A percentile compares a stretch with the other conserved stretches of the same genome.
These are phyloP conservation scores for Parthenolecanium corni DNA, from an alignment of 2,888 invertebrate genomes.

Conservation along the genomic window DNA sequence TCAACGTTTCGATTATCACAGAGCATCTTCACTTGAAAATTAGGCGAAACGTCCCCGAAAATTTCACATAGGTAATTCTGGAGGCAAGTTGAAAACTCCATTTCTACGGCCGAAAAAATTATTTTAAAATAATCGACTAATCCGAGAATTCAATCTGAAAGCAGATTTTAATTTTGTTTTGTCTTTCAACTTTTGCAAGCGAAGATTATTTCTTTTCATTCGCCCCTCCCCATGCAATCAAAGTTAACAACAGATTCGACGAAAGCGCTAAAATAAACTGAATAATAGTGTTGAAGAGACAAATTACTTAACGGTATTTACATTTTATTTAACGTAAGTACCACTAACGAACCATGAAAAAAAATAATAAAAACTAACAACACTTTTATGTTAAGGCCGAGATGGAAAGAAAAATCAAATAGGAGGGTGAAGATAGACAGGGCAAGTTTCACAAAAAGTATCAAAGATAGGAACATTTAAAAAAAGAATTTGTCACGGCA, in stretches of 20 bases:
- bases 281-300: slow-evolving; percentile 18
- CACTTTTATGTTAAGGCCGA: slow-evolving; percentile 3
- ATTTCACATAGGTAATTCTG: too few species aligned
- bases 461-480: slow-evolving; percentile 18
- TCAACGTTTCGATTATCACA: too few species aligned
- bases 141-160: too few species aligned
- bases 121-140: too few species aligned
- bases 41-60: too few species aligned
- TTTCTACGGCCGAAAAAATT: too few species aligned
- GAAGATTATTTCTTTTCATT: neutral
- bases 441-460: neutral
- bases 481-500: too few species aligned
- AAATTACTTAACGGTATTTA: slow-evolving; percentile 25
- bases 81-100: too few species aligned
- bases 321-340: slow-evolving; percentile 5
- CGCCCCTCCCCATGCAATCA: too few species aligned
- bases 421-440: slow-evolving; percentile 1
- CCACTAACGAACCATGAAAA: slow-evolving; percentile 19
- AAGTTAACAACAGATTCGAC: neutral
- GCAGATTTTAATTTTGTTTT: too few species aligned
- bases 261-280: slow-evolving; percentile 1
- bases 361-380: slow-evolving; percentile 4
- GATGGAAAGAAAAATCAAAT: neutral
- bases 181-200: neutral
- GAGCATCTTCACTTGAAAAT: too few species aligned